Base-by-base conservation (phyloP, 2,888 invertebrate genomes). In the Drosophila nr. perissopoda region DNA sequence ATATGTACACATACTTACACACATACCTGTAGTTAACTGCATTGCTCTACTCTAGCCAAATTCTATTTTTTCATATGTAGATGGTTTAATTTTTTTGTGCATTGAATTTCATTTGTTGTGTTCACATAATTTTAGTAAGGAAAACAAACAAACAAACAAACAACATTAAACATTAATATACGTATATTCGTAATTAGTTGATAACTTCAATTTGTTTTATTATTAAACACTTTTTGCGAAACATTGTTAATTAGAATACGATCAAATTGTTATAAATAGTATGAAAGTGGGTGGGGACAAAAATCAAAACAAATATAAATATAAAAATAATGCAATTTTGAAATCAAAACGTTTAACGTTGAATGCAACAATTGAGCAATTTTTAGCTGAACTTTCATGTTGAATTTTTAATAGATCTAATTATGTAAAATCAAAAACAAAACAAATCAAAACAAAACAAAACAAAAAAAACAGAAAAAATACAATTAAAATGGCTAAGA, bases 311-410 rank as follows among this genome's bases (percentile, higher is more conserved):
- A 21, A 25, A 42, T 45, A 25, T 21, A 40, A 36, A 42, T 21
- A 33, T 45, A 52, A 31, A 49, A 36, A 29, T 45, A 69, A 64
- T 49, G 29, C 61, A 76, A 76, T 69, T 76, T 75, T 45, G n/a
- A 70, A 76, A 73, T 64, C 64, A 67, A 62, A 80, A 78, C 82
- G 87, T 87, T 83, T 80, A 80, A 81, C 81, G 83, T 87, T 83
- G 64, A 73, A 70, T 68, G 76, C 71, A 81, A 78, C 71, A 78
- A 82, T 72, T 83, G 77, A 83, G 76, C 82, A 84, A 82, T 78
- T 85, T 84, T 82, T 84, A 85, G 87, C 84, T 76, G 73, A 83
- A 83, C 70, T 82, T 85, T 84, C 76, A 76, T 80, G 87, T 85
- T 85, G 72, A 76, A 85, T 76, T 85, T 79, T 82, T 85, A 84